Conservation (phyloP, 2,888 invertebrate species). For the Philonicus albiceps region DNA sequence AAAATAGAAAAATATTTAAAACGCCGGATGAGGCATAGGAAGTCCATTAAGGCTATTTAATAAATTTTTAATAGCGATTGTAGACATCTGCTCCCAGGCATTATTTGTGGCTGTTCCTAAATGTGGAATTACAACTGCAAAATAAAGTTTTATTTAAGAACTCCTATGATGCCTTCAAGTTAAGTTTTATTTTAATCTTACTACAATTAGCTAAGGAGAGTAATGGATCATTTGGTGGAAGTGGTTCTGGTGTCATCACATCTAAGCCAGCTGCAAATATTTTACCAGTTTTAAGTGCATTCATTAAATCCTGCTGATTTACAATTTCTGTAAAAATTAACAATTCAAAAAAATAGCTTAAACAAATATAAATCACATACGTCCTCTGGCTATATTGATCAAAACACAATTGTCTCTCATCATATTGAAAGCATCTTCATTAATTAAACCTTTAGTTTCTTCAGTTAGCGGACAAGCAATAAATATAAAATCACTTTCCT, state of each 20-base stretch:
- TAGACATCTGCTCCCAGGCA: constrained; percentile 81
- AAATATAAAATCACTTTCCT: constrained; percentile 73
- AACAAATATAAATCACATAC: constrained; percentile 50
- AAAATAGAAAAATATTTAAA: constrained; percentile 46
- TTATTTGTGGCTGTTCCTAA: constrained; percentile 84
- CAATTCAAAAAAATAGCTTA: constrained; percentile 49
- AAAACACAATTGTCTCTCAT: constrained; percentile 79
- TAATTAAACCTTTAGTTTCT: constrained; percentile 73
- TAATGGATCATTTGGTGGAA: constrained; percentile 81
- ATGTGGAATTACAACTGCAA: constrained; percentile 81
- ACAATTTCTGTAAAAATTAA: constrained; percentile 66
- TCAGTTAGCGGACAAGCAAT: constrained; percentile 69
- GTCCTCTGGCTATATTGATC: constrained; percentile 76
- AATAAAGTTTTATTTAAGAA: neutral
- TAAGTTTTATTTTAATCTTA: constrained; percentile 56
- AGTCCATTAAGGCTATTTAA: constrained; percentile 76
- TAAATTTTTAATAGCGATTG: constrained; percentile 81
- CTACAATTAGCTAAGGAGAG: constrained; percentile 82
- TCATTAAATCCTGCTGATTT: constrained; percentile 80
- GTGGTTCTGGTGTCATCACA: constrained; percentile 90
- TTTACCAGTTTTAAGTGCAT: constrained; percentile 74
- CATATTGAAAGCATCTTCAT: constrained; percentile 70
- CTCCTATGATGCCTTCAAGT: neutral
- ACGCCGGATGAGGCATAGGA: constrained; percentile 71
- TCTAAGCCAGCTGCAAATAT: constrained; percentile 92